Base-by-base conservation (phyloP, 2,113 vertebrate species). In the Pteruthius melanotis region DNA sequence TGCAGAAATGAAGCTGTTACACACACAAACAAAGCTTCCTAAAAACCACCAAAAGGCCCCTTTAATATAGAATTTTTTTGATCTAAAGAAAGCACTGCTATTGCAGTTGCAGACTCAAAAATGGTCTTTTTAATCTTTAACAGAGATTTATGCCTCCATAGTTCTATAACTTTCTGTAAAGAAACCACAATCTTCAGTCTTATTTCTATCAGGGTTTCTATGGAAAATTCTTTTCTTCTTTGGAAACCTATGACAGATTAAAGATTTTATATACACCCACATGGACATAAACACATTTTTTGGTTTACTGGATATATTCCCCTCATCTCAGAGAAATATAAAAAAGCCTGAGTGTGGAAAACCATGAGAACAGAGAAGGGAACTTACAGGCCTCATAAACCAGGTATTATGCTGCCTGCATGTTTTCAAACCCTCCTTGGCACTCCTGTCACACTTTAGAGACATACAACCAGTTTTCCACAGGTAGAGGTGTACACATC, bases 151-250 rank as follows among this genome's bases (percentile, higher is more conserved):
- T 68, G 37, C 22, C 30, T 95, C 35, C 45, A 68, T 23, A 57
- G 39, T 60, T 94, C 90, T 74, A 6, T 35, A 87, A 74, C 39
- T 81, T 91, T 74, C 50, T 66, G 45, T 52, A 40, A 63, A 83
- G 59, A 90, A 88, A 80, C 39, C 30, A 75, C 27, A 75, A 9
- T 71, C 47, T 59, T 86, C 74, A 66, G 15, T 74, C 54, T 66
- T 78, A n/a, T 78, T 83, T 70, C 61, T 83, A 88, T 42, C 75
- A 83, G 44, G 50, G 79, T 95, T 96, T 93, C 87, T 80, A 90
- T 83, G 92, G 90, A 81, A 93, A 93, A 91, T n/a, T 87, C 33
- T 87, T 87, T 85, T 77, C 53, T 86, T 80, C 85, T 90, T 89
- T 93, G 40, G 49, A 94, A 96, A 90, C 21, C 53, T 86, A 75